Base-by-base conservation (phyloP, 2,888 invertebrate genomes). In the Lepidochrysops patricia region DNA sequence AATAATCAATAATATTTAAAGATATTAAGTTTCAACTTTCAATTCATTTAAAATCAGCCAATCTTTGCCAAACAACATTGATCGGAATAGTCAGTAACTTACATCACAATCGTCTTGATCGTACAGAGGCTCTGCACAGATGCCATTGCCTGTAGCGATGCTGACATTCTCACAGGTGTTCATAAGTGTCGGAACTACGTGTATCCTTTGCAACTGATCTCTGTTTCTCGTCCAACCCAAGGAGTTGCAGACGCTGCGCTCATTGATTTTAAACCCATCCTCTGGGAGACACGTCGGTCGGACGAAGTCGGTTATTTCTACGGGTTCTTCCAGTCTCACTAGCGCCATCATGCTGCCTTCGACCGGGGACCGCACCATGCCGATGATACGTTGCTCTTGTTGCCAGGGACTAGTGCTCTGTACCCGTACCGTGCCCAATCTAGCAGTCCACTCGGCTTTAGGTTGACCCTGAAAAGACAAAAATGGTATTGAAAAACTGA, bases 351-450 rank as follows among this genome's bases (percentile, higher is more conserved):
- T 95, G 68, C 96, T 96, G 23, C 97, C 97, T 79, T 96, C 96
- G 0, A 97, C 95, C 0, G 96, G 97, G 0, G 96, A 96, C 68
- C 96, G 95, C 13, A 96, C 93, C 94, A 97, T 95, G 29, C 96
- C 96, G 3, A 96, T 92, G 58, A 96, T 94, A 60, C 95, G 90
- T 57, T 95, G 90, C 68, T 96, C 95, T 75, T 96, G 96, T 68
- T 96, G 95, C 96, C 96, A 96, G 0, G 97, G 97, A 0, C 96
- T 93, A 1, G 93, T 93, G 63, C 95, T 94, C 48, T 94, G 92
- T 48, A 96, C 90, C 52, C 97, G 91, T 0, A 95, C 92, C 4
- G 92, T 91, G 1, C 96, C 96, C 62, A 96, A 90, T 67, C 94
- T 90, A 0, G 95, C 96, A 26, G 93, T 92, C 97, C 97, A 97